Evolutionary conservation across 2,888 invertebrate genomes (phyloP), one percentile per base, ranked within the genome.

Genomic region (Pilophorus perplexus): DNA sequence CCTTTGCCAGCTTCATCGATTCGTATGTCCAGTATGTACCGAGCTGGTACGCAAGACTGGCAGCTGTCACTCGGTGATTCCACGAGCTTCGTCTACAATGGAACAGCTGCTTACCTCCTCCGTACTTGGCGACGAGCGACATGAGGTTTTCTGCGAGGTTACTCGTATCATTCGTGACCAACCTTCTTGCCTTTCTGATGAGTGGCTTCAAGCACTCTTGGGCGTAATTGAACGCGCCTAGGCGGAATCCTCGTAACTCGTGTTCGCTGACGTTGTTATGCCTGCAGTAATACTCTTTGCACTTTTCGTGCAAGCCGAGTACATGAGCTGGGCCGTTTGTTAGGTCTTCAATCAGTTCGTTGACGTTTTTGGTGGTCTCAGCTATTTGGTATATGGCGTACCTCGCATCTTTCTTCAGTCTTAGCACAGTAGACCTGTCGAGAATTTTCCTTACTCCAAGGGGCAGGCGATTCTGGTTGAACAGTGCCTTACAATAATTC

Each of bases 141-240:
- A 68, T 68, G 10, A 60, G 27, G 27, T 66, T 66, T 42, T 68
- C 66, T 0, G 68, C 68, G 10, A 62, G 33, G 22, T 68, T 68
- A 62, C 68, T 68, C 4, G 68, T 68, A n/a, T 62, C 50, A 6
- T 68, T 68, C 2, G 38, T n/a, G 16, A 50, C 28, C 14, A 68
- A n/a, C 1, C 20, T 38, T 2, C n/a, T 10, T 3, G 66, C 66
- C 28, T 54, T 68, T 10, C 38, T 10, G 10, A 68, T 44, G 1
- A 52, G 60, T 18, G 68, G 60, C 33, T 66, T 62, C 27, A 68
- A 52, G 18, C 44, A 40, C 16, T 55, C 57, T 8, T 44, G 18
- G 1, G 62, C 46, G 18, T 37, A 52, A 8, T 64, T 62, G 10
- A 16, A 23, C 1, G 54, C 62, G 6, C 25, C 27, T 0, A 68